A percentile compares a stretch with the other conserved stretches of the same genome.
Conservation (phyloP, 2,888 invertebrate species). For the Pterostichus madidus region DNA sequence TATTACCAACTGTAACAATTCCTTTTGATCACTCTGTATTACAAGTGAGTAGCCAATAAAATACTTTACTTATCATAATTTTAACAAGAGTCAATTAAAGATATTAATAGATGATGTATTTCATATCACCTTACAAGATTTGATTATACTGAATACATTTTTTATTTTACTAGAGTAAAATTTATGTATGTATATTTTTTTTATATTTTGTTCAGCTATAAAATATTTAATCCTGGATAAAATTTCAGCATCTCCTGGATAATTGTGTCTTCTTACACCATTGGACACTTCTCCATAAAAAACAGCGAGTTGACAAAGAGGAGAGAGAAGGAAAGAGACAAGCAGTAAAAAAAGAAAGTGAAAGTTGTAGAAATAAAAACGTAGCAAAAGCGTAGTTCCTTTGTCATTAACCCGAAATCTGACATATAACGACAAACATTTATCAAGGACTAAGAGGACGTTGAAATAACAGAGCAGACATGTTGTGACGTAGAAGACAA, state of each 20-base stretch:
- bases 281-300: neutral
- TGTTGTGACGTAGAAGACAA: conserved; percentile 62
- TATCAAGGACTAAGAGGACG: conserved; percentile 61
- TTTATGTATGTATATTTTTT: neutral
- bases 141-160: neutral
- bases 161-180: neutral
- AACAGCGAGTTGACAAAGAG: conserved; percentile 15
- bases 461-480: conserved; percentile 53
- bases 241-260: neutral
- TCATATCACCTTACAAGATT: neutral
- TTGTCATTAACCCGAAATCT: conserved; percentile 66
- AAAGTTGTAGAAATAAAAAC: conserved; percentile 51
- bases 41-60: too few relatives aligned
- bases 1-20: too few relatives aligned
- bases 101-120: too few relatives aligned
- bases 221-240: neutral
- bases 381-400: conserved; percentile 41
- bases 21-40: too few relatives aligned
- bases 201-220: neutral
- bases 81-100: too few relatives aligned
- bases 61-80: too few relatives aligned
- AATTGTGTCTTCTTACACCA: conserved; percentile 19
- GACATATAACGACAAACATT: conserved; percentile 64
- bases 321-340: neutral
- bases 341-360: conserved; percentile 31